Evolutionary conservation across 2,888 invertebrate genomes (phyloP).

Genomic region (Desoria tigrina): DNA sequence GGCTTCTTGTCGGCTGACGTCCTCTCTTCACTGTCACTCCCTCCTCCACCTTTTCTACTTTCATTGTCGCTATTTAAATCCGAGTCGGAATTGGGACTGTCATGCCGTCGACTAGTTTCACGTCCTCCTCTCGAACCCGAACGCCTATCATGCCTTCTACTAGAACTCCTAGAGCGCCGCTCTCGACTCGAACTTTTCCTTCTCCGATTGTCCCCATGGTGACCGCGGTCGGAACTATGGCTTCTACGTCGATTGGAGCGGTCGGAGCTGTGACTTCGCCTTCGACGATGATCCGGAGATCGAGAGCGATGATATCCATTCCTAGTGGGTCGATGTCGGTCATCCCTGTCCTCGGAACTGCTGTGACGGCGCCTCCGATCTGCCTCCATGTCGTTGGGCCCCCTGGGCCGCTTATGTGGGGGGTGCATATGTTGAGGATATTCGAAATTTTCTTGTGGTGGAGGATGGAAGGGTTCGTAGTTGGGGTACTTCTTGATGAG

Average conservation of each 20-base stretch:
- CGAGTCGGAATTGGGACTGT: too few species aligned
- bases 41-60: not conserved
- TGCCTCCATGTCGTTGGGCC: too few species aligned
- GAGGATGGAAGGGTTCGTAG: conserved; percentile 19
- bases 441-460: conserved; percentile 13
- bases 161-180: not conserved
- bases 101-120: too few species aligned
- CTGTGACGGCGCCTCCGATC: too few species aligned
- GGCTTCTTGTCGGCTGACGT: not conserved
- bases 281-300: not conserved
- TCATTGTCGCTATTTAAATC: too few species aligned
- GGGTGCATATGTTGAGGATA: conserved; percentile 10
- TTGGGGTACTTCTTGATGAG: conserved; percentile 16
- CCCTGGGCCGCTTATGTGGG: not conserved
- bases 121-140: not conserved
- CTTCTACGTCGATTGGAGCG: conserved; percentile 1
- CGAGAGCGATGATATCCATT: too few species aligned
- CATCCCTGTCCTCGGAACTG: too few species aligned
- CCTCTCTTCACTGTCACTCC: not conserved
- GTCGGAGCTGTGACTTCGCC: not conserved
- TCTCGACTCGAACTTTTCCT: conserved; percentile 1
- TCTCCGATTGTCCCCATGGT: not conserved
- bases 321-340: too few species aligned
- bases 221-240: not conserved
- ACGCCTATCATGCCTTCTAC: not conserved